phyloP scores from a whole-genome alignment of 1,140 invertebrate species.

The Heliconius melpomene region DNA sequence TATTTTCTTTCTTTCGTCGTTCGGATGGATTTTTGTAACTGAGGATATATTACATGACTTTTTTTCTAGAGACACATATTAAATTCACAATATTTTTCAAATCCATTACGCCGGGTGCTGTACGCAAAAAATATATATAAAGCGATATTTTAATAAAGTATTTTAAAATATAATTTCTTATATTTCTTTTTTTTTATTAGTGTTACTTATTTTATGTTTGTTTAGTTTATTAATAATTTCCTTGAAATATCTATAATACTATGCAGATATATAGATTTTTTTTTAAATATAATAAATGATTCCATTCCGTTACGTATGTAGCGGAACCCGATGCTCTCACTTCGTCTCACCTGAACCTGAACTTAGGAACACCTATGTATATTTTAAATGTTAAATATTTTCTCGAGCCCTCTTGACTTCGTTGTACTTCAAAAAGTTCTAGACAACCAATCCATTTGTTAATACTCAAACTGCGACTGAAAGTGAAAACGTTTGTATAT shows the following conservation, averaged over 20 bases:
- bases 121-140: too few species aligned
- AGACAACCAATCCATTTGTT: neutral
- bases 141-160: too few species aligned
- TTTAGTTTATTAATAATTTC: neutral
- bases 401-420: neutral
- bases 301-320: neutral
- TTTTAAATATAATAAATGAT: too few species aligned
- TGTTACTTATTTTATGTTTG: too few species aligned
- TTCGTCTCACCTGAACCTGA: neutral
- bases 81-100: neutral
- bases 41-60: neutral
- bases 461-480: neutral
- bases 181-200: too few species aligned
- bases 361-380: neutral
- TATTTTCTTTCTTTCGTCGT: conserved; percentile 65
- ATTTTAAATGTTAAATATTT: neutral
- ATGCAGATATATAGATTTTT: neutral
- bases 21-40: conserved; percentile 22
- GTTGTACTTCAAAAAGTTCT: neutral
- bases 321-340: neutral
- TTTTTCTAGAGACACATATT: neutral
- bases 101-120: neutral
- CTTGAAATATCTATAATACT: neutral
- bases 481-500: conserved; percentile 2
- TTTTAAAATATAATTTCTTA: too few species aligned